Percentiles rank a stretch among this genome's conserved stretches.
These are phyloP conservation scores for Xestia xanthographa DNA, from an alignment of 2,888 invertebrate genomes.

Conservation along the genomic window DNA sequence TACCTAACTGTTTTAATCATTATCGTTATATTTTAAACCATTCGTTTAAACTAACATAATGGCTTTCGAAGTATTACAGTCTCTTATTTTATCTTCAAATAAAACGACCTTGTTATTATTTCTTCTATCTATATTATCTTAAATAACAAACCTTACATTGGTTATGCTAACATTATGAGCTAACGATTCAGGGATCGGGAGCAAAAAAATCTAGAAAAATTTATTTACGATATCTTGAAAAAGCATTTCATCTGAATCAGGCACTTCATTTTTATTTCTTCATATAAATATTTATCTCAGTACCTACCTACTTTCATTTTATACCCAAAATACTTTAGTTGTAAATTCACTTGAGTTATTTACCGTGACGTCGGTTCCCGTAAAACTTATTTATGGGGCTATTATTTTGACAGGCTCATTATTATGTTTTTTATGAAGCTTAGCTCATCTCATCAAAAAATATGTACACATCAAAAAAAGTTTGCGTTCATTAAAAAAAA, in stretches of 20 bases:
- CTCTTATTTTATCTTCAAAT: neutral
- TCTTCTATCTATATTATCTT: neutral
- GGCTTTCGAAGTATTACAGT: neutral
- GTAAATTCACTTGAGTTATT: constrained; percentile 34
- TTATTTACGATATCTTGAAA: constrained; percentile 4
- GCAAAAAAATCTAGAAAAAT: neutral
- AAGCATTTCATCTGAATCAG: constrained; percentile 31
- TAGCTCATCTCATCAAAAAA: neutral
- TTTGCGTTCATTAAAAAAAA: too few species aligned
- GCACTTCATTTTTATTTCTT: constrained; percentile 31
- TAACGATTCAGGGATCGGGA: neutral
- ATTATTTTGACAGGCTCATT: constrained; percentile 45
- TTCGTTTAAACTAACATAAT: neutral
- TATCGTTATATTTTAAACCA: neutral
- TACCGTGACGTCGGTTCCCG: constrained; percentile 22
- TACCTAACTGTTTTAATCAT: constrained; percentile 10
- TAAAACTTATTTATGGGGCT: constrained; percentile 33
- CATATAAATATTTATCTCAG: constrained; percentile 44
- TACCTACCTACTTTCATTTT: constrained; percentile 26
- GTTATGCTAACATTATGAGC: neutral
- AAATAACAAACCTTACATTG: neutral
- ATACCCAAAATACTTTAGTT: constrained; percentile 34
- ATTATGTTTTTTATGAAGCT: constrained; percentile 28
- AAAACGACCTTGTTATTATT: neutral
- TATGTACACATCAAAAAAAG: too few species aligned